Evolutionary conservation across 2,113 vertebrate genomes (phyloP).

Genomic region (Felis catus): DNA sequence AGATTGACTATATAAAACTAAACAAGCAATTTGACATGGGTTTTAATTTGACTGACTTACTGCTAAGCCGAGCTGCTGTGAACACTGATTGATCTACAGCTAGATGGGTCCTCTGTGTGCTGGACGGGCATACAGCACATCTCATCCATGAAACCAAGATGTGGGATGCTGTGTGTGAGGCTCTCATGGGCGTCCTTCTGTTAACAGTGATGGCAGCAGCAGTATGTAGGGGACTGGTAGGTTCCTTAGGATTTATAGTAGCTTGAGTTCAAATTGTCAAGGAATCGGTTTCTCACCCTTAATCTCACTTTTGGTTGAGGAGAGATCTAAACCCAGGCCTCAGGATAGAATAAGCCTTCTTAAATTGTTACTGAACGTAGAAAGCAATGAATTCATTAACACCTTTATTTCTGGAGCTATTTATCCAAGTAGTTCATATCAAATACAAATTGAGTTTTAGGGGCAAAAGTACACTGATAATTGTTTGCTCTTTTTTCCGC

Average conservation of each 20-base stretch:
- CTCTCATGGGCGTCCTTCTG: too few relatives aligned
- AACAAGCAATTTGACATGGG: neutral
- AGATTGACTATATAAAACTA: neutral
- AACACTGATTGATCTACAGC: neutral
- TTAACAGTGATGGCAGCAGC: accelerated
- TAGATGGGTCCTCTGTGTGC: neutral
- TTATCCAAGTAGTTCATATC: neutral
- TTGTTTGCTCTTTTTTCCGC: neutral
- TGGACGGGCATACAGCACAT: accelerated
- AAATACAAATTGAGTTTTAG: neutral
- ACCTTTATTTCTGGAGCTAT: neutral
- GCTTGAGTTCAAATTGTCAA: neutral
- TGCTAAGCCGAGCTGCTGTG: neutral
- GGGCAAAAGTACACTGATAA: neutral
- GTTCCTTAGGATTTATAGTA: neutral
- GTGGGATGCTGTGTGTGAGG: accelerated
- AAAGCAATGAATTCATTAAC: neutral
- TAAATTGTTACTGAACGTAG: neutral
- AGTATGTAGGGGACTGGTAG: neutral
- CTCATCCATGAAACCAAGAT: neutral
- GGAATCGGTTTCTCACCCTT: neutral
- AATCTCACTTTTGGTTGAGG: neutral
- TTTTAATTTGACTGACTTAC: neutral
- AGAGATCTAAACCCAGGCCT: neutral
- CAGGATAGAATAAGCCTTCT: neutral